phyloP scores from a whole-genome alignment of 2,888 invertebrate genomes.

The Epinotia demarniana region DNA sequence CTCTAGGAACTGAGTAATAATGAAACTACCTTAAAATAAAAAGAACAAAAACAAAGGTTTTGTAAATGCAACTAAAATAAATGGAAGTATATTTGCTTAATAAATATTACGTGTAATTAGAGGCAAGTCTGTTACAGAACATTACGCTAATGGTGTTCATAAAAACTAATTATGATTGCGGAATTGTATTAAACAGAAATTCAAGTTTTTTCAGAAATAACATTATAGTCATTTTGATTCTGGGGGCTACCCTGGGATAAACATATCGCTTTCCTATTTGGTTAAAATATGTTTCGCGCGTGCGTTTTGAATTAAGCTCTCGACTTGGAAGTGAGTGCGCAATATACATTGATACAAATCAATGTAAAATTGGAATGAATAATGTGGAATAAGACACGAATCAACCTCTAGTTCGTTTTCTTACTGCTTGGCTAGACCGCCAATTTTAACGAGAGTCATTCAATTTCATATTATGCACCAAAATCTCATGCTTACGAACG shows the following conservation, averaged over 20 bases:
- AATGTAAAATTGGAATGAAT: background rate
- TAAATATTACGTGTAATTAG: slow-evolving; percentile 19
- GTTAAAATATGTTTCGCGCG: too few relatives aligned
- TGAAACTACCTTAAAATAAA: too few relatives aligned
- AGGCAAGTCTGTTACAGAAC: slow-evolving; percentile 24
- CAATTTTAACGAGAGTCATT: slow-evolving; percentile 1
- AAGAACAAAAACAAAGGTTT: background rate
- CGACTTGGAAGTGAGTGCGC: background rate
- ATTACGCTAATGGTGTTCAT: slow-evolving; percentile 27
- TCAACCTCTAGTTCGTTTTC: background rate
- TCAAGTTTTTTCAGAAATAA: slow-evolving; percentile 2
- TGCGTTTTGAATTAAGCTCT: too few relatives aligned
- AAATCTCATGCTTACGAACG: slow-evolving; percentile 30
- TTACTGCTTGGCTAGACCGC: background rate
- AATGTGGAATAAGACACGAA: background rate
- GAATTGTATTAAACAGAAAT: slow-evolving; percentile 13
- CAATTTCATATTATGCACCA: slow-evolving; percentile 6
- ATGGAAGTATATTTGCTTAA: background rate
- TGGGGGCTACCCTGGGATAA: too few relatives aligned
- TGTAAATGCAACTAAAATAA: background rate
- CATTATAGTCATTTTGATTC: background rate
- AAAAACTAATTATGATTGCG: slow-evolving; percentile 31
- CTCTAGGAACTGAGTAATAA: too few relatives aligned
- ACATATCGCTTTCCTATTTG: too few relatives aligned
- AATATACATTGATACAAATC: background rate